phyloP scores from a whole-genome alignment of 2,888 invertebrate species.

The Trimorus sp. region DNA sequence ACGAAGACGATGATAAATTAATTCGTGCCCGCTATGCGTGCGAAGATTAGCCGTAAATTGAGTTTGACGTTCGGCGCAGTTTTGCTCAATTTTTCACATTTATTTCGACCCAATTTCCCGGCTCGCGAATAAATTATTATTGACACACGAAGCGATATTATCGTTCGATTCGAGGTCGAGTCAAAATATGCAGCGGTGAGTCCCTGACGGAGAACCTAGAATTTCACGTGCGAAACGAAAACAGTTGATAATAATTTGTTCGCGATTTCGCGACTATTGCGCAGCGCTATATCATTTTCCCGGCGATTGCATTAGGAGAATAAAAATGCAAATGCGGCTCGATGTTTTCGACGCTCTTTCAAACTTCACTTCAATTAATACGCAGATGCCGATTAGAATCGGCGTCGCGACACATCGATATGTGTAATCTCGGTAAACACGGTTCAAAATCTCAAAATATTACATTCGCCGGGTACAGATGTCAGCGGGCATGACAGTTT shows the following conservation, averaged over 20 bases:
- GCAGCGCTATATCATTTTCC: too few relatives aligned
- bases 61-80: conserved; percentile 35
- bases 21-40: conserved; percentile 11
- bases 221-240: conserved; percentile 1
- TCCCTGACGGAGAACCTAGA: conserved; percentile 8
- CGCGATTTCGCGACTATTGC: too few relatives aligned
- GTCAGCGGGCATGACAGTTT: conserved; percentile 25
- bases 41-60: conserved; percentile 50
- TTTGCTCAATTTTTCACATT: conserved; percentile 55
- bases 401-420: conserved; percentile 2
- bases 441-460: conserved; percentile 11
- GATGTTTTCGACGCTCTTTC: too few relatives aligned
- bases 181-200: conserved; percentile 40
- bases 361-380: background rate
- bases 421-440: conserved; percentile 22
- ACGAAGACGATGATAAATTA: conserved; percentile 50
- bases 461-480: conserved; percentile 13
- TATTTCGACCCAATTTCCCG: conserved; percentile 47
- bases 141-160: conserved; percentile 39
- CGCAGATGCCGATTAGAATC: conserved; percentile 8
- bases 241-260: background rate
- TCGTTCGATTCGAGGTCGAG: conserved; percentile 23
- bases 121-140: conserved; percentile 52
- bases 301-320: background rate
- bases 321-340: background rate